phyloP scores from a whole-genome alignment of 1,140 invertebrate species.

The Aphelenchoides fujianensis region DNA sequence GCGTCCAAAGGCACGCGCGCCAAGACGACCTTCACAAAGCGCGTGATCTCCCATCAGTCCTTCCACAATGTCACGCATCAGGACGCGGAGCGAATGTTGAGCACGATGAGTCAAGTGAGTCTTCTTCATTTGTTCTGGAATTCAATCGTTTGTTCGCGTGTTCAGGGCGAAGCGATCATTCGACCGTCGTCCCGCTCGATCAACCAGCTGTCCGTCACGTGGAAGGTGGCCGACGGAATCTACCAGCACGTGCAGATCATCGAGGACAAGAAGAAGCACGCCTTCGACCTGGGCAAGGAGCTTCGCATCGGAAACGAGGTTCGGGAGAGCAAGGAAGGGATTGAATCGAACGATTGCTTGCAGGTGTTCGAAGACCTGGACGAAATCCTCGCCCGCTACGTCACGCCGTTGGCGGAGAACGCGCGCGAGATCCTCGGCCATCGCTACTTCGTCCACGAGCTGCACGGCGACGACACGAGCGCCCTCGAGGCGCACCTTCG shows the following conservation, averaged over 20 bases:
- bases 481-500: slow-evolving; percentile 81
- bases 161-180: slow-evolving; percentile 88
- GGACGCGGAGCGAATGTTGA: slow-evolving; percentile 85
- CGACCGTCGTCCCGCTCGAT: slow-evolving; percentile 80
- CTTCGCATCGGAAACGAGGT: slow-evolving; percentile 74
- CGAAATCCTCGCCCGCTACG: slow-evolving; percentile 93
- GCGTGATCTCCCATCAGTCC: slow-evolving; percentile 93
- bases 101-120: slow-evolving; percentile 72
- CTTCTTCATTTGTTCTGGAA: background rate
- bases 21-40: slow-evolving; percentile 70
- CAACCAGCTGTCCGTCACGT: slow-evolving; percentile 93
- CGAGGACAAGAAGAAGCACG: slow-evolving; percentile 90
- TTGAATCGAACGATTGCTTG: slow-evolving; percentile 26
- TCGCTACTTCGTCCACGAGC: slow-evolving; percentile 73
- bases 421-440: slow-evolving; percentile 84
- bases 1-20: slow-evolving; percentile 21
- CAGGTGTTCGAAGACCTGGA: slow-evolving; percentile 93
- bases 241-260: slow-evolving; percentile 91
- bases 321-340: background rate
- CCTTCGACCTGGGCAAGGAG: slow-evolving; percentile 84
- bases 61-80: slow-evolving; percentile 94
- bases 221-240: slow-evolving; percentile 91
- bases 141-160: no score
- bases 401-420: slow-evolving; percentile 89
- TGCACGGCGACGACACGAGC: slow-evolving; percentile 66